A percentile compares a stretch with the other conserved stretches of the same genome.
phyloP scores from a whole-genome alignment of 2,797 vertebrate species.

The Pogonophryne albipinna region DNA sequence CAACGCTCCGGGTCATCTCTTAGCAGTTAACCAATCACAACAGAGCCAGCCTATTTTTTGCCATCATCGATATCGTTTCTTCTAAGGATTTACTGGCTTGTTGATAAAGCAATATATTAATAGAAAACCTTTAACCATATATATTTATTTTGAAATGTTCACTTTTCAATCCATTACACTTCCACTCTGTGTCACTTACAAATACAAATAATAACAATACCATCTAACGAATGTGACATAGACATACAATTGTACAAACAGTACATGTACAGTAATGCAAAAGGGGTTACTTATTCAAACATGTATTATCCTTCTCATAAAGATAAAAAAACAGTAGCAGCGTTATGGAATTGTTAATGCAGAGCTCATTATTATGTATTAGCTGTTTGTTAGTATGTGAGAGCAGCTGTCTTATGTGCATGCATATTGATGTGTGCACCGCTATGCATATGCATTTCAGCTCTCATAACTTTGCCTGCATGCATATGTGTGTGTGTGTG shows the following conservation, averaged over 20 bases:
- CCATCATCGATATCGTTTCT: no score
- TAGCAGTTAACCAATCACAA: no score
- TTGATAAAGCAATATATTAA: no score
- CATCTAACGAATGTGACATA: not conserved
- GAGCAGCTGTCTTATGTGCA: not conserved
- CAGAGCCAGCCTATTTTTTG: no score
- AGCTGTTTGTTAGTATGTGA: not conserved
- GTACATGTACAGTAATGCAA: not conserved
- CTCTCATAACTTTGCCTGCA: slow-evolving; percentile 2
- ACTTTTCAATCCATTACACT: not conserved
- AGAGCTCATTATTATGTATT: not conserved
- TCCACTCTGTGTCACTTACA: not conserved
- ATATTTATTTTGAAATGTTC: not conserved
- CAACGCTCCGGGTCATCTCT: no score
- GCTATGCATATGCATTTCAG: slow-evolving; percentile 14
- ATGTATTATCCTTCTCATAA: not conserved
- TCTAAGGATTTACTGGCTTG: no score
- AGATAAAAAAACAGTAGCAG: not conserved
- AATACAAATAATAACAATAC: not conserved
- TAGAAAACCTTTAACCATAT: not conserved
- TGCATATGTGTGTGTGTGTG: slow-evolving; percentile 11
- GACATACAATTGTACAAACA: not conserved
- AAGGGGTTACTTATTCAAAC: not conserved
- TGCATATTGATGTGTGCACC: slow-evolving; percentile 2
- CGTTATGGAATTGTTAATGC: not conserved